Conservation (phyloP, 2,888 invertebrate species). For the Platynereis dumerilii region DNA sequence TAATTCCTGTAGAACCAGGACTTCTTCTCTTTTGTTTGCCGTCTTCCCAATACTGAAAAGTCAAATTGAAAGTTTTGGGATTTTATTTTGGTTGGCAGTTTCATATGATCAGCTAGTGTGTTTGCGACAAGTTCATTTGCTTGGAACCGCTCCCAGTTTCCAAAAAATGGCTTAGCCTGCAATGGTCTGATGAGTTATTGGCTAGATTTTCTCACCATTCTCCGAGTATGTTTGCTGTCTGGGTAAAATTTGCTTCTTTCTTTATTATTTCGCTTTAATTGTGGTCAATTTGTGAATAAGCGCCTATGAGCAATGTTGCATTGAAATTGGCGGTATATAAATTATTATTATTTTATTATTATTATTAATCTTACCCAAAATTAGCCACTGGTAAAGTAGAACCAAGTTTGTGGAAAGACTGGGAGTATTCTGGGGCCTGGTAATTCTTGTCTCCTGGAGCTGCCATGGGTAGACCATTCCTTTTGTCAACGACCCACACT, state of each 20-base stretch:
- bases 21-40: conserved; percentile 43
- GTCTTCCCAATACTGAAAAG: conserved; percentile 4
- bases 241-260: too few species aligned
- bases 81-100: too few species aligned
- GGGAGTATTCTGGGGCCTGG: conserved; percentile 56
- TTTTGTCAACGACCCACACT: conserved; percentile 43
- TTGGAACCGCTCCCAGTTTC: too few species aligned
- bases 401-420: conserved; percentile 52
- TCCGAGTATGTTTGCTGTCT: too few species aligned
- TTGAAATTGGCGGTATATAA: background rate
- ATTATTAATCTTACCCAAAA: conserved; percentile 51
- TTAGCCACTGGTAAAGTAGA: conserved; percentile 49
- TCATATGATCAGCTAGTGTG: too few species aligned
- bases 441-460: conserved; percentile 60
- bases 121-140: too few species aligned
- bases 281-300: background rate
- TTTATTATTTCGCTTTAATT: too few species aligned
- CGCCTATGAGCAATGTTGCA: too few species aligned
- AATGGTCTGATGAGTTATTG: too few species aligned
- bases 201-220: too few species aligned
- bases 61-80: background rate
- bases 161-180: too few species aligned
- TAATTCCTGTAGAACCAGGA: conserved; percentile 48
- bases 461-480: conserved; percentile 54
- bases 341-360: background rate